A percentile compares a stretch with the other conserved stretches of the same genome.
phyloP scores from a whole-genome alignment of 2,113 vertebrate genomes.

The Hemiscyllium ocellatum region DNA sequence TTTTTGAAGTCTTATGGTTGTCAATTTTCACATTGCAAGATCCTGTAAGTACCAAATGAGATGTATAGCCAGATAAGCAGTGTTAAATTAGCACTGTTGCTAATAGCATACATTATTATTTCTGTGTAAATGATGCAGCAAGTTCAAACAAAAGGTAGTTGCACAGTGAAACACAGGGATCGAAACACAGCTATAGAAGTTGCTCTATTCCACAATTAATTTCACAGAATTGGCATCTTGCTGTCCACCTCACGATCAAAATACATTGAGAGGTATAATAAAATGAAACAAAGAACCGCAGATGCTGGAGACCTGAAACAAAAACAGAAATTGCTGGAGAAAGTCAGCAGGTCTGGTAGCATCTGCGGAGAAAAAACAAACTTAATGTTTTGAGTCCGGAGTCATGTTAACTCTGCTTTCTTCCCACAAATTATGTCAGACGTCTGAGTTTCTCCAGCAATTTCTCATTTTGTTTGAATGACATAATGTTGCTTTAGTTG shows the following conservation, averaged over 20 bases:
- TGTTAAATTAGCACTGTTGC: background rate
- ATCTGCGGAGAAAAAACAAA: too few relatives aligned
- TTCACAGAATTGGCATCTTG: background rate
- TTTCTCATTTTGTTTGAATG: background rate
- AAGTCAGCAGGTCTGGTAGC: too few relatives aligned
- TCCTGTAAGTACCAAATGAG: background rate
- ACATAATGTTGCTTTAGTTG: background rate
- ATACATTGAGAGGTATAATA: background rate
- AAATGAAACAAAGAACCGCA: too few relatives aligned
- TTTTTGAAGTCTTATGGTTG: background rate
- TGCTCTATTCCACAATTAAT: background rate
- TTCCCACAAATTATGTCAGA: too few relatives aligned
- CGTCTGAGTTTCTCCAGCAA: too few relatives aligned
- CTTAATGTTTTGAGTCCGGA: too few relatives aligned
- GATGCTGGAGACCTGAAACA: too few relatives aligned
- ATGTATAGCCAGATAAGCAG: background rate
- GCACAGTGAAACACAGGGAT: background rate
- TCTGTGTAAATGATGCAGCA: background rate
- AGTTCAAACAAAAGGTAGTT: background rate
- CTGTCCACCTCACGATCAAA: background rate
- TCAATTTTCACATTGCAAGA: background rate
- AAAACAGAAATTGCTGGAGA: too few relatives aligned
- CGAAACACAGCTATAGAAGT: background rate
- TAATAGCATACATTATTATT: background rate
- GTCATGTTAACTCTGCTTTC: too few relatives aligned